Evolutionary conservation across 2,888 invertebrate genomes (phyloP).

Genomic region (Drosophila pseudotalamancana): DNA sequence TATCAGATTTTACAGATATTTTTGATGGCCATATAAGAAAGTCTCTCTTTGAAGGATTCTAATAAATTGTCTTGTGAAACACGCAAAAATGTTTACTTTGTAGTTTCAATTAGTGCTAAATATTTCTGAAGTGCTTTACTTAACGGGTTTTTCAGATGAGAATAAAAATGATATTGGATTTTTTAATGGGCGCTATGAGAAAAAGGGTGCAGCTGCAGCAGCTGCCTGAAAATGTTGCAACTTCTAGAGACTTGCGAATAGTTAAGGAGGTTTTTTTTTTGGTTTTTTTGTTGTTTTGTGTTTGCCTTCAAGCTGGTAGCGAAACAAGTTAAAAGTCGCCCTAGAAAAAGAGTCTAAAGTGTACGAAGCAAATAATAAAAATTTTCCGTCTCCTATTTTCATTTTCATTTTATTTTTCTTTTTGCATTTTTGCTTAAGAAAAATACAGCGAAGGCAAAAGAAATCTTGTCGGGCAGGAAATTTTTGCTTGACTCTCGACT

Average conservation of each 20-base stretch:
- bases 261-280: constrained; percentile 2
- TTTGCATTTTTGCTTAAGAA: constrained; percentile 1
- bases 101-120: no score
- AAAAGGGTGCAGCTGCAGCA: constrained; percentile 7
- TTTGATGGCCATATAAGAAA: no score
- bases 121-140: no score
- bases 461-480: constrained; percentile 27
- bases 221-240: not conserved
- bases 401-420: not conserved
- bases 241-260: constrained; percentile 1
- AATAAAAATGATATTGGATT: no score
- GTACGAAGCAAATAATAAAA: constrained; percentile 21
- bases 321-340: constrained; percentile 25
- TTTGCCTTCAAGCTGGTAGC: not conserved
- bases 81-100: no score
- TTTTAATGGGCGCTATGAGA: no score
- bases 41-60: no score
- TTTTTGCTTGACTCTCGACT: not conserved
- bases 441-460: constrained; percentile 1
- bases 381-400: not conserved
- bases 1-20: no score
- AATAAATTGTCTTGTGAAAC: no score
- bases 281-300: no score
- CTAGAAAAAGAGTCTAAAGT: constrained; percentile 20
- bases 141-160: no score